Conservation (phyloP, 2,113 vertebrate genomes). For the Chlamydotis undulata region DNA sequence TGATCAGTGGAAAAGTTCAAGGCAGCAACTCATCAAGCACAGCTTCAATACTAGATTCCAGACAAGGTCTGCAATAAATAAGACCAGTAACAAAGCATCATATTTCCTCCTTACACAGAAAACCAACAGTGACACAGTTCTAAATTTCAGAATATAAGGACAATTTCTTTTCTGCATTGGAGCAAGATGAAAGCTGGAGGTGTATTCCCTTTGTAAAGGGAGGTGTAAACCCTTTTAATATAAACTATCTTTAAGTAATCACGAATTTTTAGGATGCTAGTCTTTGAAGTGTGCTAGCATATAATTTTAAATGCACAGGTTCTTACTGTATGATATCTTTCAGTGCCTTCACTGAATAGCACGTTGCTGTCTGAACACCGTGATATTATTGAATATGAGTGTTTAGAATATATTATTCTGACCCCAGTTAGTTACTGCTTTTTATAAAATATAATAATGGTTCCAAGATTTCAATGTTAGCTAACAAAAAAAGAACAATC, state of each 20-base stretch:
- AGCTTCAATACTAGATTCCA: conserved; percentile 79
- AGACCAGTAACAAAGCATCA: conserved; percentile 77
- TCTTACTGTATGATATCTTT: conserved; percentile 32
- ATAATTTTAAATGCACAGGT: conserved; percentile 37
- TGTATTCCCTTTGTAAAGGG: not conserved
- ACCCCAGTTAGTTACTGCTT: not conserved
- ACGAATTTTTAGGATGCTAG: conserved; percentile 35
- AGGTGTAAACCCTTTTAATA: not conserved
- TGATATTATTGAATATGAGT: not conserved
- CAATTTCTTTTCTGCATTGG: conserved; percentile 36
- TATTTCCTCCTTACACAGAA: conserved; percentile 76
- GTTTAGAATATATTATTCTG: conserved; percentile 60
- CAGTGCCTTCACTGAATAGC: not conserved
- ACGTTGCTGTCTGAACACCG: not conserved
- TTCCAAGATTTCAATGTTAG: conserved; percentile 63
- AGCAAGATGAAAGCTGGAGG: conserved; percentile 37
- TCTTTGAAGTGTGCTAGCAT: conserved; percentile 51
- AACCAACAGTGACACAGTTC: conserved; percentile 70
- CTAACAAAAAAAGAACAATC: conserved; percentile 69
- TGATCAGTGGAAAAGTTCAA: conserved; percentile 85
- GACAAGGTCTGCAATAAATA: conserved; percentile 83
- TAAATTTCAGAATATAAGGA: conserved; percentile 70
- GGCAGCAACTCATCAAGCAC: conserved; percentile 80
- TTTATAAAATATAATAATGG: conserved; percentile 59
- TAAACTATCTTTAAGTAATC: conserved; percentile 26